phyloP scores from a whole-genome alignment of 1,140 invertebrate genomes.

The Heliconius himera region DNA sequence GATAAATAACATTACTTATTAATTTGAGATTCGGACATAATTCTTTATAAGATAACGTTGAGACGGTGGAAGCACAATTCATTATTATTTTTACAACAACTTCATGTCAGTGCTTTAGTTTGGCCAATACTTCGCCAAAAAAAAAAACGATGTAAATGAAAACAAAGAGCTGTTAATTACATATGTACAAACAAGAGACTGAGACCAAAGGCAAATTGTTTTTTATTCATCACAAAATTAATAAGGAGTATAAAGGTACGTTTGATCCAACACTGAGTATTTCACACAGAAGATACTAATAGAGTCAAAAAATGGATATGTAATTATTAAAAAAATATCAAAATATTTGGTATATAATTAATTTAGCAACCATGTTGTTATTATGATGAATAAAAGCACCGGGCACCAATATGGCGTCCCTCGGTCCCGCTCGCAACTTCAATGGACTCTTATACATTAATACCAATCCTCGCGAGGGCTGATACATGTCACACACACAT shows the following conservation, averaged over 20 bases:
- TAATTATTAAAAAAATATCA: conserved; percentile 14
- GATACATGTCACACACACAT: conserved; percentile 64
- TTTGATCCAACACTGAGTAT: neutral
- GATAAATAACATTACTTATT: conserved; percentile 21
- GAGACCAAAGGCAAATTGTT: conserved; percentile 64
- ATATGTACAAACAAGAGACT: conserved; percentile 76
- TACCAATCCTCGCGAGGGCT: conserved; percentile 61
- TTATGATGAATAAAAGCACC: conserved; percentile 67
- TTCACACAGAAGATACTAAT: neutral
- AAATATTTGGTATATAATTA: neutral
- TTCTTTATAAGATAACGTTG: conserved; percentile 29
- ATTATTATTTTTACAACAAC: conserved; percentile 32
- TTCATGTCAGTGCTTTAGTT: conserved; percentile 41
- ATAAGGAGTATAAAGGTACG: neutral
- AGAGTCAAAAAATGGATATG: neutral
- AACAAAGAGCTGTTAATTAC: conserved; percentile 70
- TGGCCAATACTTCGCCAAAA: conserved; percentile 36
- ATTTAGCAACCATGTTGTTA: neutral
- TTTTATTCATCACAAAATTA: conserved; percentile 68
- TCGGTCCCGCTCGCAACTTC: conserved; percentile 64
- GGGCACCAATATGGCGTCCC: conserved; percentile 78
- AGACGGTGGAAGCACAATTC: conserved; percentile 30
- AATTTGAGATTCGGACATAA: conserved; percentile 33
- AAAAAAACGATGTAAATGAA: conserved; percentile 47
- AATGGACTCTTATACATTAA: conserved; percentile 72